phyloP scores from a whole-genome alignment of 2,113 vertebrate species.

The Microtus richardsoni region DNA sequence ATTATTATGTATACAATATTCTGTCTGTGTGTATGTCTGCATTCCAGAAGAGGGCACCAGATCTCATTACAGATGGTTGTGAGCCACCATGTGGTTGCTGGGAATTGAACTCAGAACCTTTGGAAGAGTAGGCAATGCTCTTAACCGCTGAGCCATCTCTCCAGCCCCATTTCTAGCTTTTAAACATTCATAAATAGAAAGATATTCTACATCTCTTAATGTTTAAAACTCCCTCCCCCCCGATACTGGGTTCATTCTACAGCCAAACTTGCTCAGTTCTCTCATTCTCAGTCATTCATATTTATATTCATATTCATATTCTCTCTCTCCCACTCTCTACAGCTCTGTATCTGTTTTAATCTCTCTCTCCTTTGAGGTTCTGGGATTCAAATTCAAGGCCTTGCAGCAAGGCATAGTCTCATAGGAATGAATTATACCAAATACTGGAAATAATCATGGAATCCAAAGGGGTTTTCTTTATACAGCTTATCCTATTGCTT shows the following conservation, averaged over 20 bases:
- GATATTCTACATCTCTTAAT: slow-evolving; percentile 20
- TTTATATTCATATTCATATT: background rate
- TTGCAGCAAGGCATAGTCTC: background rate
- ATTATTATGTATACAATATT: too few species aligned
- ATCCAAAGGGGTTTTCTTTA: slow-evolving; percentile 11
- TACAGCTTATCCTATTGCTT: background rate
- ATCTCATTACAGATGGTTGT: too few species aligned
- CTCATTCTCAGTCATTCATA: background rate
- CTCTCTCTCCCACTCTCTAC: background rate
- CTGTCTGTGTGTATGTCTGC: too few species aligned
- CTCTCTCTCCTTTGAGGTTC: background rate
- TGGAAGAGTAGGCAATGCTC: too few species aligned
- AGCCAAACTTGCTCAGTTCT: background rate
- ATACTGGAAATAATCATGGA: background rate
- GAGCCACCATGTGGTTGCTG: too few species aligned
- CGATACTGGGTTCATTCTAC: background rate
- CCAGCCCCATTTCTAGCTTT: too few species aligned
- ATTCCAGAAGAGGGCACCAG: too few species aligned
- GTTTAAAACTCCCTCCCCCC: background rate
- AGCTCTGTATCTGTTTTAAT: background rate
- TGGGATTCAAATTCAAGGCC: background rate
- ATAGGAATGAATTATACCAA: slow-evolving; percentile 32
- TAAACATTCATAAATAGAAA: background rate
- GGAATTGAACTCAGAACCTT: too few species aligned
- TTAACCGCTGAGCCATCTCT: too few species aligned